Evolutionary conservation across 2,888 invertebrate genomes (phyloP).

Genomic region (Coronaproctus castanopsis): DNA sequence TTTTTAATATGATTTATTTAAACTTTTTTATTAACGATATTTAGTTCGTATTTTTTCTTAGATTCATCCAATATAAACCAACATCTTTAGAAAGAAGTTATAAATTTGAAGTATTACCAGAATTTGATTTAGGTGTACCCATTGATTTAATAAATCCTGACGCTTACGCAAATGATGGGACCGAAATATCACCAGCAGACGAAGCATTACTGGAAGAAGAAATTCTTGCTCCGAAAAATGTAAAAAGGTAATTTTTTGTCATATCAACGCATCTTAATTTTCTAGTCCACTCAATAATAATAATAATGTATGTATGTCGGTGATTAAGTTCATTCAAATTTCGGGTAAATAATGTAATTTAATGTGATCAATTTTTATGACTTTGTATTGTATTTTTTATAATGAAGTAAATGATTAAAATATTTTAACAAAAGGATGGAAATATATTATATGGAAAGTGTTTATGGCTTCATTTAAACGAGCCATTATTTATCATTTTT

Average conservation of each 20-base stretch:
- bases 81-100: conserved; percentile 86
- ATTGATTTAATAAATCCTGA: conserved; percentile 94
- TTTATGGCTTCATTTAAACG: neutral
- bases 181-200: conserved; percentile 69
- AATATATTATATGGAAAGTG: no score
- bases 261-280: no score
- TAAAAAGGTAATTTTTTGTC: conserved; percentile 38
- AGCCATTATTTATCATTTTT: neutral
- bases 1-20: neutral
- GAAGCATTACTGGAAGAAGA: conserved; percentile 93
- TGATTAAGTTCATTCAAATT: no score
- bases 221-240: conserved; percentile 65
- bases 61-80: conserved; percentile 87
- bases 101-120: conserved; percentile 89
- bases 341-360: neutral
- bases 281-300: no score
- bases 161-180: conserved; percentile 60
- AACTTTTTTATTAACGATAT: no score
- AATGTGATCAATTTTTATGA: no score
- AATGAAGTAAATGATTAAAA: no score
- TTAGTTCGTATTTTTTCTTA: no score
- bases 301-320: no score
- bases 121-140: conserved; percentile 90
- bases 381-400: no score
- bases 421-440: no score